Conservation (phyloP, 1,140 invertebrate species). For the Drosophila trapezifrons region DNA sequence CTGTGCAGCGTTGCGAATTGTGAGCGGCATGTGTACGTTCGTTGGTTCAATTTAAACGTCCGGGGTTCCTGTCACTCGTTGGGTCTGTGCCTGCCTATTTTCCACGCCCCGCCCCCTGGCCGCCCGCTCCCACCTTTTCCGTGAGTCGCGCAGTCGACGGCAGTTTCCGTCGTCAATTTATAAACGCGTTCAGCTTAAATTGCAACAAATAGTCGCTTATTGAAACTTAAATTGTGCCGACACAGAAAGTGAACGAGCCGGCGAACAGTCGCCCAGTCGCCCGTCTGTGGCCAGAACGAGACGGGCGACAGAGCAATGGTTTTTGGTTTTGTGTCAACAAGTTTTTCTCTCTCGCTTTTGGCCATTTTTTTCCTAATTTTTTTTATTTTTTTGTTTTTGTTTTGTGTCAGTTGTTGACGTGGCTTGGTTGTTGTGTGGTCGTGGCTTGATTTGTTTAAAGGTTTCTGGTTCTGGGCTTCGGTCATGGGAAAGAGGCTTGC, state of each 20-base stretch:
- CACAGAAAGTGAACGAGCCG: constrained; percentile 63
- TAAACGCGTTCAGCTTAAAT: constrained; percentile 82
- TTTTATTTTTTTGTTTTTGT: constrained; percentile 25
- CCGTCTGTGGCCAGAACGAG: constrained; percentile 28
- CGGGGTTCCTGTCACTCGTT: constrained; percentile 43
- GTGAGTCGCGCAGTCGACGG: constrained; percentile 47
- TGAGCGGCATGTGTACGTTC: constrained; percentile 47
- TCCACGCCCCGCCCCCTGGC: background rate
- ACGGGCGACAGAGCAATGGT: constrained; percentile 30
- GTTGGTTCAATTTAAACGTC: constrained; percentile 52
- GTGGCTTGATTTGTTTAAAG: constrained; percentile 78
- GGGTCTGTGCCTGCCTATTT: constrained; percentile 51
- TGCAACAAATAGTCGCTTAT: constrained; percentile 83
- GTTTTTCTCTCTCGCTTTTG: constrained; percentile 68
- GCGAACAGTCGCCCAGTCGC: constrained; percentile 7
- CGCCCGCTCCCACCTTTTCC: background rate
- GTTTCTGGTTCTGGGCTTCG: constrained; percentile 49
- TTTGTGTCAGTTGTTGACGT: constrained; percentile 72
- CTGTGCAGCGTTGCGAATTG: constrained; percentile 13
- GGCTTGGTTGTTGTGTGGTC: constrained; percentile 66
- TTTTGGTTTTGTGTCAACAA: constrained; percentile 77
- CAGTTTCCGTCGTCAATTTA: constrained; percentile 78
- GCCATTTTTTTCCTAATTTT: constrained; percentile 60
- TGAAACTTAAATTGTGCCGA: constrained; percentile 83
- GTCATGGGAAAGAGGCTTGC: constrained; percentile 55